phyloP scores from a whole-genome alignment of 2,113 vertebrate species.

The Brachyistius frenatus region DNA sequence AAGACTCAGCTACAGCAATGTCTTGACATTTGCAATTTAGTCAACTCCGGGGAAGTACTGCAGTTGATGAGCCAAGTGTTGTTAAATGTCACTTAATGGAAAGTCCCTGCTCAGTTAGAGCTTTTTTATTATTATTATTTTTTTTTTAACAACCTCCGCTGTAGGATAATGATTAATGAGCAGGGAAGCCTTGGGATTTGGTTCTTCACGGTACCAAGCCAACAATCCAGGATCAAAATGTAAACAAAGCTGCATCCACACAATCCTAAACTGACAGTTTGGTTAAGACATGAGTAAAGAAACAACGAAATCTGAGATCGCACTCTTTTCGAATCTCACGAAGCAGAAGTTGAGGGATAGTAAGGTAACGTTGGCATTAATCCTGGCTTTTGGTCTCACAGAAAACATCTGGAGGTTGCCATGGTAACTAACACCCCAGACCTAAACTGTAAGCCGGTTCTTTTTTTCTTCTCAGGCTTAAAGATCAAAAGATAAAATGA shows the following conservation, averaged over 20 bases:
- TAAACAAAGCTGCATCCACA: conserved; percentile 27
- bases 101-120: conserved; percentile 53
- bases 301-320: neutral
- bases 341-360: too few relatives aligned
- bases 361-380: too few relatives aligned
- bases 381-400: too few relatives aligned
- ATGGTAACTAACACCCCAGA: conserved; percentile 13
- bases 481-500: neutral
- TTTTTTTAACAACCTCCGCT: conserved; percentile 28
- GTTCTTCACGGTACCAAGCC: conserved; percentile 1
- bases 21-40: conserved; percentile 41
- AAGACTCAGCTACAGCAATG: conserved; percentile 16
- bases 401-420: neutral
- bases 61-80: conserved; percentile 54
- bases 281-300: conserved; percentile 20
- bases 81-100: conserved; percentile 66
- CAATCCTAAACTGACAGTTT: neutral
- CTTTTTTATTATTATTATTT: conserved; percentile 38
- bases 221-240: conserved; percentile 9
- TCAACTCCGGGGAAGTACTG: conserved; percentile 49
- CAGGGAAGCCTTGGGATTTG: conserved; percentile 17
- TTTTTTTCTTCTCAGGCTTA: neutral
- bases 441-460: neutral
- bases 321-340: too few relatives aligned
- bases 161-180: conserved; percentile 46